Conservation (phyloP, 2,113 vertebrate genomes). For the Nestor notabilis region DNA sequence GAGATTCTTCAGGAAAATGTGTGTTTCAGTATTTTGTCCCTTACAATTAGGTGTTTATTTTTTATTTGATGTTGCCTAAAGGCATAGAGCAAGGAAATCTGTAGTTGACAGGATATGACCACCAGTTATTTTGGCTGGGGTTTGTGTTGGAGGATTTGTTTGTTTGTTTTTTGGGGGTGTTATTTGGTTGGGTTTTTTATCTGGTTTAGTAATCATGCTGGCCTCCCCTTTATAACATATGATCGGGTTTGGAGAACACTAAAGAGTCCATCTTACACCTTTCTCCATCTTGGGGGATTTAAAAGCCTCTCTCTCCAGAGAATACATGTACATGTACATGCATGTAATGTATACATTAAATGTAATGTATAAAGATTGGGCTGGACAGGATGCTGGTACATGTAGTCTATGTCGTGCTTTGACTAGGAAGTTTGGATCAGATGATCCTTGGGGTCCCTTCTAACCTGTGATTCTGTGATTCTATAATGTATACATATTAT, state of each 20-base stretch:
- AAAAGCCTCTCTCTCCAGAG: not conserved
- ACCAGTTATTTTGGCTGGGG: not conserved
- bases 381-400: not conserved
- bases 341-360: not conserved
- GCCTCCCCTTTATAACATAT: not conserved
- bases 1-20: not conserved
- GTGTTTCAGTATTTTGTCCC: not conserved
- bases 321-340: not conserved
- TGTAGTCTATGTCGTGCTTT: not conserved
- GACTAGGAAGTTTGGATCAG: not conserved
- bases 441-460: not conserved
- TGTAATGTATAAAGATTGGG: not conserved
- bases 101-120: not conserved
- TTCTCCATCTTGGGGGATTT: not conserved
- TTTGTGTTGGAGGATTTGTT: not conserved
- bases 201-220: not conserved
- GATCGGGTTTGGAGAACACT: not conserved
- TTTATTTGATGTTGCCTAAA: not conserved
- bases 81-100: not conserved
- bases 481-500: not conserved
- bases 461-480: not conserved
- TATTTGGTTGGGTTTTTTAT: not conserved
- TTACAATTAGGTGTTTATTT: not conserved
- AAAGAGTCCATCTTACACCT: not conserved
- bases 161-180: not conserved